Evolutionary conservation across 2,888 invertebrate genomes (phyloP).

Genomic region (Sinohyriopsis cumingii): DNA sequence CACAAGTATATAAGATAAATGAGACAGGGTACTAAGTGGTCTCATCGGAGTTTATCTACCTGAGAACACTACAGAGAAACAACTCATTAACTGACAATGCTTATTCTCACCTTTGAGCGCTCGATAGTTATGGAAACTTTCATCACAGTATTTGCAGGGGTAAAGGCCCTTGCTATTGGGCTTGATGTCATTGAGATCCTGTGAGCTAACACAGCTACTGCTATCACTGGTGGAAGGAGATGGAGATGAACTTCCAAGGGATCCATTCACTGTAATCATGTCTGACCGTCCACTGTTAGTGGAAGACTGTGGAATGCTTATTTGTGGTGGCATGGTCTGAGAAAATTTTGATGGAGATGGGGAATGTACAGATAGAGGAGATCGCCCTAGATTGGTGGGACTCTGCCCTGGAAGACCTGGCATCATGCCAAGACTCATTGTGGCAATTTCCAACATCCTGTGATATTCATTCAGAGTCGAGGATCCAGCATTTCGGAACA

Average conservation of each 20-base stretch:
- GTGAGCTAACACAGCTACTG: slow-evolving; percentile 19
- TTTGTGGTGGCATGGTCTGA: background rate
- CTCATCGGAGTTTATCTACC: too few relatives aligned
- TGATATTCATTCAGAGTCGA: slow-evolving; percentile 39
- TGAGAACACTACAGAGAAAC: too few relatives aligned
- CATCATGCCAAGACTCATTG: slow-evolving; percentile 40
- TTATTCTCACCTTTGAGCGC: slow-evolving; percentile 83
- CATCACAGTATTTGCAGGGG: slow-evolving; percentile 90
- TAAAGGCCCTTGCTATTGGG: slow-evolving; percentile 79
- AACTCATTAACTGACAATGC: too few relatives aligned
- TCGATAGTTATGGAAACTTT: slow-evolving; percentile 89
- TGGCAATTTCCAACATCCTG: slow-evolving; percentile 44
- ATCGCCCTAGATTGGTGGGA: slow-evolving; percentile 5
- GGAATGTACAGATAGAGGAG: slow-evolving; percentile 7
- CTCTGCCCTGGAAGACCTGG: slow-evolving; percentile 24
- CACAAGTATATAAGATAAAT: too few relatives aligned
- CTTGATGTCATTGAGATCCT: slow-evolving; percentile 31
- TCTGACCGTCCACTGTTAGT: background rate
- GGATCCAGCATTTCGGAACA: slow-evolving; percentile 32
- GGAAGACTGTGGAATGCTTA: slow-evolving; percentile 7
- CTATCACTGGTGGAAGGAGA: slow-evolving; percentile 19
- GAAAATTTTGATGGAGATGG: slow-evolving; percentile 19
- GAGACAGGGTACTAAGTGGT: too few relatives aligned
- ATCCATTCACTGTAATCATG: too few relatives aligned
- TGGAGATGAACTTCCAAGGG: background rate